These are phyloP conservation scores for Sialia sialis DNA, from an alignment of 2,113 vertebrate genomes.

Conservation along the genomic window DNA sequence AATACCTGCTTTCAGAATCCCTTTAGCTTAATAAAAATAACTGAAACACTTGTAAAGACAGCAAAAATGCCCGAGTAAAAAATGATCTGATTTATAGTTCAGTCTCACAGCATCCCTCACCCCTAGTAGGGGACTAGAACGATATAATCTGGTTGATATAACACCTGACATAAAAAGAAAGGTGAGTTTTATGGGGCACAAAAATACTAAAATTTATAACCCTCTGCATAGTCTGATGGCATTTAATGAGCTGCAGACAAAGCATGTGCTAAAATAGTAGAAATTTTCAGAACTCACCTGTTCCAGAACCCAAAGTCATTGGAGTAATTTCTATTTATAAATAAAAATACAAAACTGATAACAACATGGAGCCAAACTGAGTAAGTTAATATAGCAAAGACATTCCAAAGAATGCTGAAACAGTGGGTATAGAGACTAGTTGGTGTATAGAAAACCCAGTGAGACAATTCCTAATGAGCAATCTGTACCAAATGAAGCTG, in stretches of 20 bases:
- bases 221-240: neutral
- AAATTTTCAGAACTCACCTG: neutral
- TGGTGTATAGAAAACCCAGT: neutral
- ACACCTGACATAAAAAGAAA: neutral
- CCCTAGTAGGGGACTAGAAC: neutral
- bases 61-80: neutral
- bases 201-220: neutral
- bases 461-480: neutral
- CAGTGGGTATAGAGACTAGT: neutral
- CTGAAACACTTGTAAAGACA: neutral
- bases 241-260: neutral
- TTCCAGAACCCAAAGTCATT: neutral
- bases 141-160: neutral
- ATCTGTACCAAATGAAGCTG: neutral
- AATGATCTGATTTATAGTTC: neutral
- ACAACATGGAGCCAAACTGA: neutral
- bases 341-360: neutral
- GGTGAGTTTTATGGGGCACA: neutral
- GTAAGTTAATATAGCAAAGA: neutral
- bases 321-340: neutral
- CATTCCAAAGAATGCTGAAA: neutral
- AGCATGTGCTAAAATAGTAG: neutral
- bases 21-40: neutral
- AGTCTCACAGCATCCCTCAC: neutral
- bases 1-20: neutral